A percentile compares a stretch with the other conserved stretches of the same genome.
phyloP scores from a whole-genome alignment of 2,113 vertebrate genomes.

The Turdus rufiventris region DNA sequence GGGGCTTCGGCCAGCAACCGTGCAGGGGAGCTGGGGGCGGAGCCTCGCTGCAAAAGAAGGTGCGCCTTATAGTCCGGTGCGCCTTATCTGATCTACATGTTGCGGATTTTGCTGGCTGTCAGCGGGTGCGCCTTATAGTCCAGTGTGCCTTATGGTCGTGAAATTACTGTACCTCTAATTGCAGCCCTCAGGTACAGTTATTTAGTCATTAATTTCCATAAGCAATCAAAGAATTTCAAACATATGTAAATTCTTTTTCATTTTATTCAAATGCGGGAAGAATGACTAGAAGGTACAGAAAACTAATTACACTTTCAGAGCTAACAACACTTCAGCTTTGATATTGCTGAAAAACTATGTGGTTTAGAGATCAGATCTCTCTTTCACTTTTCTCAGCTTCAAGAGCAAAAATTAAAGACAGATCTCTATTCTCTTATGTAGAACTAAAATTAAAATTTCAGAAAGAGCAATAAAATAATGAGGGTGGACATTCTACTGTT shows the following conservation, averaged over 20 bases:
- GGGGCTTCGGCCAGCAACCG: too few species aligned
- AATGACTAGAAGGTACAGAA: background rate
- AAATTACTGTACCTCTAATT: background rate
- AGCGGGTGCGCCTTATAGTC: too few species aligned
- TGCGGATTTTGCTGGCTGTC: too few species aligned
- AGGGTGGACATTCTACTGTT: background rate
- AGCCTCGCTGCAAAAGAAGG: too few species aligned
- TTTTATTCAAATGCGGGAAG: background rate
- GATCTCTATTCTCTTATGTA: background rate
- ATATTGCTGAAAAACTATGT: background rate
- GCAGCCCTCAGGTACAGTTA: background rate
- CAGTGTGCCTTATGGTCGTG: too few species aligned
- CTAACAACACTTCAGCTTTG: background rate
- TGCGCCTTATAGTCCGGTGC: too few species aligned
- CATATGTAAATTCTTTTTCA: accelerated
- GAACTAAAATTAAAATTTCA: background rate
- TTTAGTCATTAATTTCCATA: background rate
- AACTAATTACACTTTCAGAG: background rate
- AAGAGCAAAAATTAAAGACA: background rate
- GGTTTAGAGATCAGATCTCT: background rate
- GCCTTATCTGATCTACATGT: too few species aligned
- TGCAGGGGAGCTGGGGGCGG: too few species aligned
- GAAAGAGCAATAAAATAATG: background rate
- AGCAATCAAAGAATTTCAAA: background rate
- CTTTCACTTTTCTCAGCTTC: background rate